Percentiles rank a stretch among this genome's conserved stretches.
Conservation (phyloP, 2,797 vertebrate species). For the Peromyscus nudipes region DNA sequence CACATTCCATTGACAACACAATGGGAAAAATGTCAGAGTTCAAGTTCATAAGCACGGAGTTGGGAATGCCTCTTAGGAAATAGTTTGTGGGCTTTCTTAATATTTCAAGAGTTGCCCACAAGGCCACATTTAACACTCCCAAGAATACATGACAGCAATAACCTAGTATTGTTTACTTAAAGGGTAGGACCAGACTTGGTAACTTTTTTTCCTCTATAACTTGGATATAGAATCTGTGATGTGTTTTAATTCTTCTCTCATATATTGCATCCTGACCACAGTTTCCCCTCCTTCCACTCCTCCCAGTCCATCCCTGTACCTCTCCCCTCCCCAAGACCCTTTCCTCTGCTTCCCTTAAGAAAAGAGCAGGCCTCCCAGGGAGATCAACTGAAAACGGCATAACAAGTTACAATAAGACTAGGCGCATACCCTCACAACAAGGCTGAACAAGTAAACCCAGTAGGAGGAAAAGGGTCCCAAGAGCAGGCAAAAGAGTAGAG, state of each 20-base stretch:
- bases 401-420: neutral
- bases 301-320: neutral
- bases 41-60: too few species aligned
- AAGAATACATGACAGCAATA: neutral
- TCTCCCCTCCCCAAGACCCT: neutral
- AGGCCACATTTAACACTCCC: neutral
- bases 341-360: neutral
- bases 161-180: neutral
- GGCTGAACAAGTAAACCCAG: neutral
- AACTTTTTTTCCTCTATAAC: neutral
- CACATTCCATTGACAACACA: neutral
- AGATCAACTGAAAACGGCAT: neutral
- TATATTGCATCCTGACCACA: neutral
- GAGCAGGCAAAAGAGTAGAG: neutral
- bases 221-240: neutral
- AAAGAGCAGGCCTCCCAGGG: neutral
- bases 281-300: neutral
- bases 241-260: neutral
- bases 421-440: neutral
- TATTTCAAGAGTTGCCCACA: conserved; percentile 34
- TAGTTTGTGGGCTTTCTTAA: neutral
- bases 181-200: neutral
- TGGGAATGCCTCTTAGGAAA: neutral
- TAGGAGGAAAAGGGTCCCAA: neutral
- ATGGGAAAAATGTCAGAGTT: neutral